These are phyloP conservation scores for Ibidorhyncha struthersii DNA, from an alignment of 2,113 vertebrate genomes.

Conservation along the genomic window DNA sequence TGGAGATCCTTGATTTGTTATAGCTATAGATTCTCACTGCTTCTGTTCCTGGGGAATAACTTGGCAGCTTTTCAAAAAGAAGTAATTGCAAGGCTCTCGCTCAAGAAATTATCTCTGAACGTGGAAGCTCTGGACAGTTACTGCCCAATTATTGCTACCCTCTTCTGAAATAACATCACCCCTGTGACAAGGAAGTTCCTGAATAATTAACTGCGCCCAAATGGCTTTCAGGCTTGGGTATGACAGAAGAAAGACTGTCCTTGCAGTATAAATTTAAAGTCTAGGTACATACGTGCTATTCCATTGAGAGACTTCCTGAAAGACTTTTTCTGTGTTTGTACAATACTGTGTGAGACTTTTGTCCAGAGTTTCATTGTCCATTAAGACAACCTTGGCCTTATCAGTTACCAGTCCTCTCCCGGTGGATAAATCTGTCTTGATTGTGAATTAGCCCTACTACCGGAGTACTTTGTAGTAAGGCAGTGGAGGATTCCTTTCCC, in stretches of 20 bases:
- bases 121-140: conserved; percentile 29
- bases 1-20: conserved; percentile 38
- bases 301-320: neutral
- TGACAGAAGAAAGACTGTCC: neutral
- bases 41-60: neutral
- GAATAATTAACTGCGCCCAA: conserved; percentile 18
- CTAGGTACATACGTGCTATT: neutral
- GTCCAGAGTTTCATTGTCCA: neutral
- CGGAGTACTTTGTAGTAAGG: neutral
- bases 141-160: conserved; percentile 12
- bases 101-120: conserved; percentile 29
- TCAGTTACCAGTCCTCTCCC: neutral
- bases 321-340: neutral
- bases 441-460: neutral
- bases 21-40: neutral
- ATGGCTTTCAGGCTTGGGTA: neutral
- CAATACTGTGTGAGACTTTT: neutral
- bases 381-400: neutral
- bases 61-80: conserved; percentile 38
- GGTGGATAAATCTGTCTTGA: neutral
- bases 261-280: neutral
- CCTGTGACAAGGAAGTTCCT: neutral
- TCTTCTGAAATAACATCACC: conserved; percentile 8
- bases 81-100: conserved; percentile 24
- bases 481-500: neutral